Evolutionary conservation across 1,140 invertebrate genomes (phyloP).

Genomic region (Limonius californicus): DNA sequence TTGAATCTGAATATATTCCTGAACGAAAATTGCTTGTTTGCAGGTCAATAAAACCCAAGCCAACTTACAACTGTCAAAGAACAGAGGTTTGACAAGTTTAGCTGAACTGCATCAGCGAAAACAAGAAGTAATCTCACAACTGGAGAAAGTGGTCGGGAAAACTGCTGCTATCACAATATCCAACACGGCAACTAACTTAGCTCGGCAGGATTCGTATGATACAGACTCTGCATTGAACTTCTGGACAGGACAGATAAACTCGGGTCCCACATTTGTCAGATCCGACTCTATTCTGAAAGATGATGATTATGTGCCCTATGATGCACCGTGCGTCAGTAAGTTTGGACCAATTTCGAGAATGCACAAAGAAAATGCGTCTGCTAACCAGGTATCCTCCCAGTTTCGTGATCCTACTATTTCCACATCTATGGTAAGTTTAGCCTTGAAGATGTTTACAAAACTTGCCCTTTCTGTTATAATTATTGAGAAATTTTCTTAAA

Average conservation of each 20-base stretch:
- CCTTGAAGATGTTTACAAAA: background rate
- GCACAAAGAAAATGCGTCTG: slow-evolving; percentile 49
- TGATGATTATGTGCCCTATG: slow-evolving; percentile 72
- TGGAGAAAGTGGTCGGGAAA: slow-evolving; percentile 62
- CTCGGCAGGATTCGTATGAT: slow-evolving; percentile 47
- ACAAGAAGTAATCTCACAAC: slow-evolving; percentile 62
- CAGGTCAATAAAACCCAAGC: slow-evolving; percentile 33
- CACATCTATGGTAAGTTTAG: slow-evolving; percentile 41
- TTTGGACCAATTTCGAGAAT: slow-evolving; percentile 78
- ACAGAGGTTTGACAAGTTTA: slow-evolving; percentile 32
- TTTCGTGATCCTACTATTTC: slow-evolving; percentile 42
- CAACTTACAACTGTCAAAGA: slow-evolving; percentile 14
- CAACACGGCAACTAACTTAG: slow-evolving; percentile 41
- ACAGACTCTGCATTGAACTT: slow-evolving; percentile 48
- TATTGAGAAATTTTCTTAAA: background rate
- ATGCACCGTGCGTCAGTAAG: slow-evolving; percentile 66
- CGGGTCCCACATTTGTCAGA: slow-evolving; percentile 55
- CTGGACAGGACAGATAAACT: slow-evolving; percentile 44
- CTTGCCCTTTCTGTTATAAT: background rate
- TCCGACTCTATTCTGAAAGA: slow-evolving; percentile 65
- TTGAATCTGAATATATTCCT: too few relatives aligned
- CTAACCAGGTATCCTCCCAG: slow-evolving; percentile 32
- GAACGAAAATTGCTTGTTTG: too few relatives aligned
- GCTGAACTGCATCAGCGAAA: slow-evolving; percentile 62
- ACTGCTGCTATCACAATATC: slow-evolving; percentile 49